Evolutionary conservation across 1,140 invertebrate genomes (phyloP).

Genomic region (Homarus americanus): DNA sequence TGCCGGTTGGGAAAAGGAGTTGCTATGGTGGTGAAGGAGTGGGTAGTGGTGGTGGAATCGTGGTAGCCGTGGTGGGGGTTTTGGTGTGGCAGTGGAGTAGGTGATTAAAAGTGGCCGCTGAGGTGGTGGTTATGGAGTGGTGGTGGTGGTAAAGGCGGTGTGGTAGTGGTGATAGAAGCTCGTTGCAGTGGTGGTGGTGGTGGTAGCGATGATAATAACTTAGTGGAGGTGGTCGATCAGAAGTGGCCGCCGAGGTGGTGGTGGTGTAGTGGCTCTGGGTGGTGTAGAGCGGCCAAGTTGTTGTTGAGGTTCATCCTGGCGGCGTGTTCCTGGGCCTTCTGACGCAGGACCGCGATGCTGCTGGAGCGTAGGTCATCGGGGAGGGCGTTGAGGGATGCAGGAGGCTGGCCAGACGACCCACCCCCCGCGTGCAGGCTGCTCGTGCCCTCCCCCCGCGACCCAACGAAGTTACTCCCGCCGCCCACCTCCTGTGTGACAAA

Average conservation of each 20-base stretch:
- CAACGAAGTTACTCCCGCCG: conserved; percentile 24
- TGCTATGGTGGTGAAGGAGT: background rate
- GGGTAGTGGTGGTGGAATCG: background rate
- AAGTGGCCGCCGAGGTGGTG: conserved; percentile 58
- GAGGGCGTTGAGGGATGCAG: conserved; percentile 15
- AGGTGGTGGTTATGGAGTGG: background rate
- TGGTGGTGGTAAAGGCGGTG: conserved; percentile 12
- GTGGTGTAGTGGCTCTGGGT: conserved; percentile 56
- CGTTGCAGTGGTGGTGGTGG: background rate
- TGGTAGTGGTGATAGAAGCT: background rate
- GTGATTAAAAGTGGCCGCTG: background rate
- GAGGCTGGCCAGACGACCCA: background rate
- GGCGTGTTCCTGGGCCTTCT: conserved; percentile 93
- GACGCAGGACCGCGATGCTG: conserved; percentile 92
- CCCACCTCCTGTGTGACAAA: conserved; percentile 66
- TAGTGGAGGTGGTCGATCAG: conserved; percentile 33
- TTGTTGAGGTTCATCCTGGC: conserved; percentile 73
- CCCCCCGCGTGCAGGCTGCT: conserved; percentile 34
- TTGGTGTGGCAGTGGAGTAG: background rate
- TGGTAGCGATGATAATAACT: background rate
- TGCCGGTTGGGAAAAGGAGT: background rate
- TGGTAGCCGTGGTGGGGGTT: background rate
- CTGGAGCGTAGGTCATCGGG: conserved; percentile 76
- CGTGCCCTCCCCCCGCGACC: conserved; percentile 1
- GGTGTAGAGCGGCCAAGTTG: conserved; percentile 58